Evolutionary conservation across 2,888 invertebrate genomes (phyloP).

Genomic region (Agrochola lychnidis): DNA sequence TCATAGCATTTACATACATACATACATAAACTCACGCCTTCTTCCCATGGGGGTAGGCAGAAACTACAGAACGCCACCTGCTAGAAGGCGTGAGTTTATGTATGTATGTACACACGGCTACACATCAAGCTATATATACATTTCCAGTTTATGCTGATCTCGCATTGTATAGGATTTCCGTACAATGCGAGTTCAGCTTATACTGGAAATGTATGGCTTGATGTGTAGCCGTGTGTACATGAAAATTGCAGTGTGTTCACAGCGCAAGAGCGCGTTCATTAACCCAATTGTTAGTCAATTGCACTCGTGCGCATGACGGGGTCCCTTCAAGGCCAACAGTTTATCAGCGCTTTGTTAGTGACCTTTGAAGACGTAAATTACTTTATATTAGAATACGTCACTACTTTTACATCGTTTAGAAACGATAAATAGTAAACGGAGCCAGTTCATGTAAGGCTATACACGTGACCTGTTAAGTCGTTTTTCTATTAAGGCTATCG

Average conservation of each 20-base stretch:
- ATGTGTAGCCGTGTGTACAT: neutral
- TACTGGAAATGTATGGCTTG: too few relatives aligned
- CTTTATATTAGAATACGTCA: conserved; percentile 40
- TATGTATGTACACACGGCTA: too few relatives aligned
- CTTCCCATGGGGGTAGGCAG: too few relatives aligned
- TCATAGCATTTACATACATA: neutral
- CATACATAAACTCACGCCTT: too few relatives aligned
- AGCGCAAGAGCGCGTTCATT: conserved; percentile 63
- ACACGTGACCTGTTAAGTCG: conserved; percentile 12
- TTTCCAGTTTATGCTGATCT: too few relatives aligned
- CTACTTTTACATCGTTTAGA: conserved; percentile 1
- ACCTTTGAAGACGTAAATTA: conserved; percentile 52
- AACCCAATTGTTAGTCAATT: conserved; percentile 62
- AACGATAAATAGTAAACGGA: conserved; percentile 3
- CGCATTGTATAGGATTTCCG: too few relatives aligned
- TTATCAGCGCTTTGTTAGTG: conserved; percentile 57
- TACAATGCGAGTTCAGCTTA: too few relatives aligned
- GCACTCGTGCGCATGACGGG: conserved; percentile 42
- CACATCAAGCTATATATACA: too few relatives aligned
- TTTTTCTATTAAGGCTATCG: conserved; percentile 6
- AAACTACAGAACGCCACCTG: too few relatives aligned
- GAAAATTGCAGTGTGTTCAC: neutral
- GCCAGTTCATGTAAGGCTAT: neutral
- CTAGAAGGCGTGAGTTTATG: too few relatives aligned
- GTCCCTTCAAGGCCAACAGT: conserved; percentile 37